These are phyloP conservation scores for Brassicogethes aeneus DNA, from an alignment of 2,888 invertebrate species.

Conservation along the genomic window DNA sequence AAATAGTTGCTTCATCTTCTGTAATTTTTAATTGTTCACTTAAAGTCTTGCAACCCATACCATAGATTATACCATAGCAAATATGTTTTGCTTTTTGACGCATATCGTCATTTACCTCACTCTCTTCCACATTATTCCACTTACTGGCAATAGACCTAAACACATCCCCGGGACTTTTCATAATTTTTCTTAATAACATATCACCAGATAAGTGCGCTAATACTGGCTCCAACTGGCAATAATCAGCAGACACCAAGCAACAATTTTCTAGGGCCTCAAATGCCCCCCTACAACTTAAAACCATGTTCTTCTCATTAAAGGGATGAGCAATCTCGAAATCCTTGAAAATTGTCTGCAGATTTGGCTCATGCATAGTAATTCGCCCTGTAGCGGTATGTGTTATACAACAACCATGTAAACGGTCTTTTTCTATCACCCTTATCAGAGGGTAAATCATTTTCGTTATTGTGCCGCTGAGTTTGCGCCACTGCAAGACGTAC, in stretches of 20 bases:
- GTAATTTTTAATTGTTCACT: conserved; percentile 69
- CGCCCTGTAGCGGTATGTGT: conserved; percentile 64
- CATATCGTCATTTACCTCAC: conserved; percentile 60
- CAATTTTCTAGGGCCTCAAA: conserved; percentile 53
- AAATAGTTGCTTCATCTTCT: conserved; percentile 68
- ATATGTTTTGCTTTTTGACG: conserved; percentile 86
- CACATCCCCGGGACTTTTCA: conserved; percentile 61
- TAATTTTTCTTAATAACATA: conserved; percentile 53
- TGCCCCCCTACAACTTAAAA: conserved; percentile 59
- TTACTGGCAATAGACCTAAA: conserved; percentile 79
- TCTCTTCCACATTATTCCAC: conserved; percentile 63
- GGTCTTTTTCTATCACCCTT: conserved; percentile 42
- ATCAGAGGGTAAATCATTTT: conserved; percentile 62
- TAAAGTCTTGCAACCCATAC: conserved; percentile 81
- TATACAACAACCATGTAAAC: conserved; percentile 59
- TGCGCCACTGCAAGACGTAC: conserved; percentile 75
- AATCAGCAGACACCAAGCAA: conserved; percentile 84
- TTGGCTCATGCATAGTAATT: conserved; percentile 87
- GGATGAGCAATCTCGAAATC: conserved; percentile 57
- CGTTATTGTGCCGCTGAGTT: conserved; percentile 64
- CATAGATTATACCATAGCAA: conserved; percentile 95
- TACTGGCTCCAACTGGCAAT: conserved; percentile 91
- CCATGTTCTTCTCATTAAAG: conserved; percentile 33
- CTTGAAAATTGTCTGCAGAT: conserved; percentile 84
- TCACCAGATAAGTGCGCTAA: conserved; percentile 86